These are phyloP conservation scores for Nomada hirtipes DNA, from an alignment of 2,888 invertebrate species.

Conservation along the genomic window DNA sequence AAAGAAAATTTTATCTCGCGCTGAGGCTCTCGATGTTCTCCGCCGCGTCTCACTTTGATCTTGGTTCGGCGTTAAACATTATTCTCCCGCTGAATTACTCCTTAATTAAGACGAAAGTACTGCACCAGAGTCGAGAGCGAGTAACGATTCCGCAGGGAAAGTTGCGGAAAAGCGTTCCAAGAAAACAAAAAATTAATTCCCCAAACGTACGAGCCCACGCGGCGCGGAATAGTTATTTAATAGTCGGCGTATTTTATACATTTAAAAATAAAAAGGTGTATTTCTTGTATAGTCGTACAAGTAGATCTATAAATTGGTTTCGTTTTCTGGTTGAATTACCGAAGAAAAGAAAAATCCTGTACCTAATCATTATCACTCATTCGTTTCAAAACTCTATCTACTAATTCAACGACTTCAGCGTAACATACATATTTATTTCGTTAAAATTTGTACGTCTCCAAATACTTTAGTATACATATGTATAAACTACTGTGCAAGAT, in stretches of 20 bases:
- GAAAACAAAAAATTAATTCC: conserved; percentile 8
- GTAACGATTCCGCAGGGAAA: conserved; percentile 43
- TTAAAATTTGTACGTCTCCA: no score
- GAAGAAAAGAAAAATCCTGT: no score
- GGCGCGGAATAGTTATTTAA: conserved; percentile 32
- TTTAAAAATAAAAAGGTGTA: no score
- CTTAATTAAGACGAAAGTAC: conserved; percentile 63
- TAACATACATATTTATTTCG: no score
- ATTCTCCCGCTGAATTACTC: conserved; percentile 60
- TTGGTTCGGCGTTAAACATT: conserved; percentile 45
- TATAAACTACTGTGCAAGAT: no score
- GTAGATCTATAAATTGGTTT: no score
- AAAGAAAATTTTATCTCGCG: conserved; percentile 63
- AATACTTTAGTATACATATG: no score
- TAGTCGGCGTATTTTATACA: not conserved
- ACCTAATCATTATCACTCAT: no score
- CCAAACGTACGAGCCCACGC: not conserved
- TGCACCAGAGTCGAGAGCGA: conserved; percentile 9
- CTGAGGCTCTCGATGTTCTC: conserved; percentile 59
- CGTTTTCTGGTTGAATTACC: no score
- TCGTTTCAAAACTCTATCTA: no score
- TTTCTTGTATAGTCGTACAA: no score
- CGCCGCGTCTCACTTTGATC: conserved; percentile 59
- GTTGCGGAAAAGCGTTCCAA: conserved; percentile 26
- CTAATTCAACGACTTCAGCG: no score